A percentile compares a stretch with the other conserved stretches of the same genome.
Evolutionary conservation across 2,888 invertebrate genomes (phyloP).

Genomic region (Diarsia mendica): DNA sequence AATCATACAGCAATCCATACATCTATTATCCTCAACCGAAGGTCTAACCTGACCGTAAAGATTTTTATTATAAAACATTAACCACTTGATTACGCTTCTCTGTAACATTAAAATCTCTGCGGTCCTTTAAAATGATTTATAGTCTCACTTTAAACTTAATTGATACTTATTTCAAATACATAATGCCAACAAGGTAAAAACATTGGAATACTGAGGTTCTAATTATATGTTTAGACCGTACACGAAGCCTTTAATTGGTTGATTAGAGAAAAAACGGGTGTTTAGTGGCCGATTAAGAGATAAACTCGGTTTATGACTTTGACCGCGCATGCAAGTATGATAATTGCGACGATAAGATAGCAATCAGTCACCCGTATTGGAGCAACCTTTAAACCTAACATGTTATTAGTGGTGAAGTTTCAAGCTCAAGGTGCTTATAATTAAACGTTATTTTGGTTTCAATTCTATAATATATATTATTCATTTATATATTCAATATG

Average conservation of each 20-base stretch:
- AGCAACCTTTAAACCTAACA: constrained; percentile 31
- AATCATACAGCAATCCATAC: constrained; percentile 32
- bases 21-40: constrained; percentile 41
- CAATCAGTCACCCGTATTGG: constrained; percentile 36
- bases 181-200: constrained; percentile 48
- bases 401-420: constrained; percentile 41
- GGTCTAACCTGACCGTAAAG: constrained; percentile 36
- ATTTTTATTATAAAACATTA: constrained; percentile 51
- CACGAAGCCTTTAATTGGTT: constrained; percentile 62
- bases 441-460: constrained; percentile 12
- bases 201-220: constrained; percentile 48
- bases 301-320: constrained; percentile 51
- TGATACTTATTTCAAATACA: constrained; percentile 56
- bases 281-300: constrained; percentile 58
- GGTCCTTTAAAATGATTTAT: constrained; percentile 60
- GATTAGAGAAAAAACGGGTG: constrained; percentile 53
- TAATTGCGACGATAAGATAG: constrained; percentile 50
- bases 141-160: constrained; percentile 45
- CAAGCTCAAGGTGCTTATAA: constrained; percentile 27
- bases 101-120: constrained; percentile 31
- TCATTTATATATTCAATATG: too few relatives aligned
- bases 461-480: too few relatives aligned
- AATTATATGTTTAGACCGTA: constrained; percentile 45
- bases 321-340: constrained; percentile 36
- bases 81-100: constrained; percentile 50